phyloP scores from a whole-genome alignment of 2,888 invertebrate genomes.

The Leptothorax acervorum region DNA sequence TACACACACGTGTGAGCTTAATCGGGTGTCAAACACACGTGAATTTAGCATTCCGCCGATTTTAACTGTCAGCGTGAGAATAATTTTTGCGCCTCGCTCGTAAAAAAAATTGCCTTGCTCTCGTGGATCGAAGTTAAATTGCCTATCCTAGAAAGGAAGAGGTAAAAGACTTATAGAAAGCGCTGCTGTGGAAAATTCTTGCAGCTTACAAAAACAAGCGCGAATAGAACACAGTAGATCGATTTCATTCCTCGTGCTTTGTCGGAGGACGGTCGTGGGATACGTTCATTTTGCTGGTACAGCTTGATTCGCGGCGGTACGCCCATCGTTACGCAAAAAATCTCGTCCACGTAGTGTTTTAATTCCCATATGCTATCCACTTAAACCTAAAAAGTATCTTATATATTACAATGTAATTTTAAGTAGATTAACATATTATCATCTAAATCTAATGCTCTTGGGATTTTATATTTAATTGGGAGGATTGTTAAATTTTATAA shows the following conservation, averaged over 20 bases:
- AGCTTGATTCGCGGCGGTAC: slow-evolving; percentile 39
- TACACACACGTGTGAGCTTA: background rate
- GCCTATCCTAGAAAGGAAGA: background rate
- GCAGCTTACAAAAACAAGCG: background rate
- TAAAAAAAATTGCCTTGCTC: background rate
- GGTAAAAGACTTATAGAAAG: background rate
- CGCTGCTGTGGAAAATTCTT: background rate
- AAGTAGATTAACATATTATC: background rate
- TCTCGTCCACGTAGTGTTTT: slow-evolving; percentile 60
- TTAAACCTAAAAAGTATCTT: background rate
- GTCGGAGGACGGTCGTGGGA: slow-evolving; percentile 9
- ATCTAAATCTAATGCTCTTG: background rate
- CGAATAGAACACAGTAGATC: slow-evolving; percentile 9
- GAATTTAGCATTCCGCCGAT: slow-evolving; percentile 4
- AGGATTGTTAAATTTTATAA: too few relatives aligned
- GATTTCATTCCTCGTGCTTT: slow-evolving; percentile 36
- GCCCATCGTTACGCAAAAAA: slow-evolving; percentile 48
- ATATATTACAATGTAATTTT: slow-evolving; percentile 5
- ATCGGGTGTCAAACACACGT: slow-evolving; percentile 22
- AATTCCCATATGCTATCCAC: slow-evolving; percentile 18
- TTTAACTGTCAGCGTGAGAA: background rate
- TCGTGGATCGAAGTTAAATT: background rate
- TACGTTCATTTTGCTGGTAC: slow-evolving; percentile 26
- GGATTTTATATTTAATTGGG: too few relatives aligned
- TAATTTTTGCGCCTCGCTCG: background rate